Conservation (phyloP, 2,888 invertebrate genomes). For the Taphrorychus bicolor region DNA sequence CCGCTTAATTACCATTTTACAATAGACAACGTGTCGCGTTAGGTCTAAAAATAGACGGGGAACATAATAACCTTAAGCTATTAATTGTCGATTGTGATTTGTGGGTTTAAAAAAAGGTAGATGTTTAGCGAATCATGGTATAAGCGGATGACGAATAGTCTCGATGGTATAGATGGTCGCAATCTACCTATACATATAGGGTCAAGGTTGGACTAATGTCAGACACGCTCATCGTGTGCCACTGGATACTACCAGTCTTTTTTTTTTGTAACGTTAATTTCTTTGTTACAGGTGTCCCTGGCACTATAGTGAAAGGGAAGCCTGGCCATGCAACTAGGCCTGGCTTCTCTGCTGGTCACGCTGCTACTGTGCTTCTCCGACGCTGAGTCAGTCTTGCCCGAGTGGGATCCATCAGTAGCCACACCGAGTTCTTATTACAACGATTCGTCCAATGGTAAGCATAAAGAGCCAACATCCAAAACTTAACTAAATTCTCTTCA, state of each 20-base stretch:
- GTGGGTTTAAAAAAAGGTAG: constrained; percentile 27
- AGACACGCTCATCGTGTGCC: constrained; percentile 2
- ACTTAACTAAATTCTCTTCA: background rate
- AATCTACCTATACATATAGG: constrained; percentile 10
- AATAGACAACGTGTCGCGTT: constrained; percentile 26
- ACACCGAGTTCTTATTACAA: constrained; percentile 5
- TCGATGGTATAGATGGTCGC: constrained; percentile 25
- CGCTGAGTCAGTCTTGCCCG: constrained; percentile 42
- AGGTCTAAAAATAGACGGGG: constrained; percentile 30
- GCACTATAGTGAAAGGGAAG: constrained; percentile 60
- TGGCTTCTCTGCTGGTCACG: constrained; percentile 62
- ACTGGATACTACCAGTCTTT: no score
- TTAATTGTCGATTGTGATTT: constrained; percentile 36
- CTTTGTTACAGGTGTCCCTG: constrained; percentile 52
- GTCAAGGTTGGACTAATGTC: constrained; percentile 33
- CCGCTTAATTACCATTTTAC: constrained; percentile 16
- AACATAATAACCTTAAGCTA: constrained; percentile 35
- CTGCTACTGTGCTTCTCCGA: constrained; percentile 56
- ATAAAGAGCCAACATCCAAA: background rate
- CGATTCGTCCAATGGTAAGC: background rate
- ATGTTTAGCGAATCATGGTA: constrained; percentile 25
- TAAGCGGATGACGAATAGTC: constrained; percentile 34
- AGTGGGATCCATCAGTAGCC: constrained; percentile 11
- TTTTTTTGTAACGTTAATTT: background rate
- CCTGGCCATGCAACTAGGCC: constrained; percentile 69